Base-by-base conservation (phyloP, 1,140 invertebrate species). In the Grapholita molesta region DNA sequence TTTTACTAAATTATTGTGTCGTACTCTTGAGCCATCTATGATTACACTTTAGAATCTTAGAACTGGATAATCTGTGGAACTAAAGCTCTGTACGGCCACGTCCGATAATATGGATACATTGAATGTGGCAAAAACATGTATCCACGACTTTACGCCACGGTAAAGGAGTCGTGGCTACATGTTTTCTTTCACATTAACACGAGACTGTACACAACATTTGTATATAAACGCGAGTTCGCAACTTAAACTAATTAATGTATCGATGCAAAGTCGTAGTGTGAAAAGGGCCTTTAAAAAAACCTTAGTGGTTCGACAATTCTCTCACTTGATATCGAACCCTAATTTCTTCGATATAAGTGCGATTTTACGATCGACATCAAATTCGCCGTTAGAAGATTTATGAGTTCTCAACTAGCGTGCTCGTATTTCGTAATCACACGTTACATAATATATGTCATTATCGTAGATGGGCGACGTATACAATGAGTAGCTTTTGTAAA, bases 1-100 rank as follows among this genome's bases (percentile, higher is more conserved):
- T 66, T 57, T 72, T 70, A 61, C 76, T 74, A 75, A 71, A 71
- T 77, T 80, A 77, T 71, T 70, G 70, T 77, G 64, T 66, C 64
- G 64, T 73, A 77, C 67, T 64, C 71, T 81, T 81, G 75, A 81
- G 79, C 79, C 67, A 71, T 64, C 65, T 42, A 33, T 24, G 30
- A 55, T 68, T 73, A 68, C 11, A 52, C 55, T 65, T 53, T 69
- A 70, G 67, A 67, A 70, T 61, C 7, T 61, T 28, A 61, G 30
- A 15, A 61, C 55, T 61, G 55, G 24, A 32, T 3, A 15, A 9
- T 48, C 18, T 18, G 42, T 21, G 9, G 18, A 48, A 64, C 65
- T 65, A 65, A 32, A 24, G 35, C 24, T 23, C n/a, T 9, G 9
- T 11, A 8, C 2, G 9, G 28, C 3, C 7, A 30, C 28, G 28